Conservation (phyloP, 2,888 invertebrate species). For the Sinohyriopsis cumingii region DNA sequence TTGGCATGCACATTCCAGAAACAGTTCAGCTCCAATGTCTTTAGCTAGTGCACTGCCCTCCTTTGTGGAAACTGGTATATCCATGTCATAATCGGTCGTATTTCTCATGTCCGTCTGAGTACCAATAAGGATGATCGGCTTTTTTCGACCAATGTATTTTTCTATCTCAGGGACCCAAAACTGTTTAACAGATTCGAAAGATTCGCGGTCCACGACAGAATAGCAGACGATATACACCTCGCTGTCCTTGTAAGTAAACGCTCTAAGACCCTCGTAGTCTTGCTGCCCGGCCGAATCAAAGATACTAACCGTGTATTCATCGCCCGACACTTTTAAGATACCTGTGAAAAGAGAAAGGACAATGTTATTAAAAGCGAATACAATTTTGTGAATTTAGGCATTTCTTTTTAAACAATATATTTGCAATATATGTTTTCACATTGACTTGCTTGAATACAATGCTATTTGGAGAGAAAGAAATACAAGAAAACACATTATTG, state of each 20-base stretch:
- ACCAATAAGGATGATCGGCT: conserved; percentile 54
- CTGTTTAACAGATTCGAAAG: conserved; percentile 49
- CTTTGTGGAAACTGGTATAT: conserved; percentile 42
- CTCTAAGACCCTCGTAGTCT: conserved; percentile 53
- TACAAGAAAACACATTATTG: no score
- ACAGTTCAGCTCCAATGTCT: conserved; percentile 50
- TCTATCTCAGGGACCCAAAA: conserved; percentile 59
- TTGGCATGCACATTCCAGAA: conserved; percentile 50
- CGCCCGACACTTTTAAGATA: conserved; percentile 45
- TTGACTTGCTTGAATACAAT: no score
- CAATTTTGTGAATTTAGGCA: no score
- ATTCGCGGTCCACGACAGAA: conserved; percentile 56
- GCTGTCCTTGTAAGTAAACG: conserved; percentile 57
- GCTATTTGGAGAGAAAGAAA: no score
- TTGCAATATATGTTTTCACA: no score
- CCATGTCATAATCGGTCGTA: conserved; percentile 39
- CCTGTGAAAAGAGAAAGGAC: conserved; percentile 20
- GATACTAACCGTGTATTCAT: conserved; percentile 56
- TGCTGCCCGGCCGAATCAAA: conserved; percentile 62
- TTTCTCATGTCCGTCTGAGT: conserved; percentile 55
- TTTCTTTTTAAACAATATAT: no score
- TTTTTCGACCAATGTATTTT: conserved; percentile 46
- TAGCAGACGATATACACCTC: conserved; percentile 58
- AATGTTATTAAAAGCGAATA: no score
- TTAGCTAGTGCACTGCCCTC: conserved; percentile 49